phyloP scores from a whole-genome alignment of 1,140 invertebrate species.

The Cydia splendana region DNA sequence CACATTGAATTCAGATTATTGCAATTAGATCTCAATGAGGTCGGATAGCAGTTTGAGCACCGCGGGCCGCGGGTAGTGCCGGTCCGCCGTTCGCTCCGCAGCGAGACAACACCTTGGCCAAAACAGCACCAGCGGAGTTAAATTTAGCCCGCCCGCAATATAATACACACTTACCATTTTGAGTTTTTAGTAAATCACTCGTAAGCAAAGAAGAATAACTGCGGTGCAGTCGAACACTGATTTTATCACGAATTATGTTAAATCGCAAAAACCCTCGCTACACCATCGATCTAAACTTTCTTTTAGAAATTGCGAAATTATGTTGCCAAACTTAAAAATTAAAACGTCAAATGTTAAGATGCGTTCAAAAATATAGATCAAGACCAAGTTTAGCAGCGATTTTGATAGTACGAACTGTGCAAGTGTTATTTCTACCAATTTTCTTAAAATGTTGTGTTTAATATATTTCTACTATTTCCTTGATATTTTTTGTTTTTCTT shows the following conservation, averaged over 20 bases:
- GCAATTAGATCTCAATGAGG: background rate
- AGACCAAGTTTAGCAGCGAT: too few species aligned
- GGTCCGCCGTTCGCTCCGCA: background rate
- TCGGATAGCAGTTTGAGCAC: background rate
- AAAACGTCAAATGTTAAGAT: constrained; percentile 32
- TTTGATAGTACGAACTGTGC: too few species aligned
- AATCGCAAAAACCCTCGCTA: constrained; percentile 38
- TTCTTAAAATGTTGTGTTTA: too few species aligned
- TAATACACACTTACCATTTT: constrained; percentile 54
- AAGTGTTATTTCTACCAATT: too few species aligned
- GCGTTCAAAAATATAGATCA: background rate
- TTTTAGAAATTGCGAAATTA: constrained; percentile 37
- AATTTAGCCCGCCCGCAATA: constrained; percentile 33
- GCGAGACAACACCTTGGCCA: constrained; percentile 31
- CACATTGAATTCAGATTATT: background rate
- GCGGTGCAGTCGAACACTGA: background rate
- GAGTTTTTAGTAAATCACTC: constrained; percentile 37
- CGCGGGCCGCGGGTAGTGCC: background rate
- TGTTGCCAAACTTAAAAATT: constrained; percentile 35
- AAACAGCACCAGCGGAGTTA: constrained; percentile 33
- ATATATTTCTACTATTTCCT: too few species aligned
- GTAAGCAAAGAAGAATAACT: constrained; percentile 11
- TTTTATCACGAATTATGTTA: constrained; percentile 15
- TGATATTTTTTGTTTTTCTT: too few species aligned
- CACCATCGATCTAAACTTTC: constrained; percentile 59